Evolutionary conservation across 2,888 invertebrate species (phyloP).

Genomic region (Macaria notata): DNA sequence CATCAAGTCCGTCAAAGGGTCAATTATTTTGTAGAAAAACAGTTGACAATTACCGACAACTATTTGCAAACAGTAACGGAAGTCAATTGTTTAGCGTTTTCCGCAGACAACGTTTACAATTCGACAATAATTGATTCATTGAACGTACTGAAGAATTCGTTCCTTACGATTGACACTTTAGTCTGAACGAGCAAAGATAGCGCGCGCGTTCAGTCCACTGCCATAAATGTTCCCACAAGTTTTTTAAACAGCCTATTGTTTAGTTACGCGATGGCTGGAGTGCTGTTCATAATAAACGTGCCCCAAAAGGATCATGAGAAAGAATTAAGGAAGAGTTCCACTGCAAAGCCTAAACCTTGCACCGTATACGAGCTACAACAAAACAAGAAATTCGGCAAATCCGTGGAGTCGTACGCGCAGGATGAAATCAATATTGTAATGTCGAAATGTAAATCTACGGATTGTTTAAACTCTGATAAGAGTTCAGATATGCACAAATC

Average conservation of each 20-base stretch:
- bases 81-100: constrained; percentile 50
- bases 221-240: constrained; percentile 7
- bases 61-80: constrained; percentile 40
- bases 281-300: constrained; percentile 81
- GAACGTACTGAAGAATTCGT: constrained; percentile 26
- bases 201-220: constrained; percentile 19
- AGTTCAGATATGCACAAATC: constrained; percentile 41
- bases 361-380: constrained; percentile 26
- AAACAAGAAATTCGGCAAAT: constrained; percentile 12
- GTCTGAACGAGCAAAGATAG: constrained; percentile 18
- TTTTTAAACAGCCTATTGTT: constrained; percentile 11
- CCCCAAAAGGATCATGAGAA: constrained; percentile 79
- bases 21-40: constrained; percentile 19
- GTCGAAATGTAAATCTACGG: constrained; percentile 49
- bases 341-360: constrained; percentile 32
- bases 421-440: constrained; percentile 36
- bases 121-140: constrained; percentile 37
- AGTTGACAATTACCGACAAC: constrained; percentile 21
- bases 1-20: not conserved
- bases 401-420: constrained; percentile 20
- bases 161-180: constrained; percentile 29
- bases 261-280: constrained; percentile 70
- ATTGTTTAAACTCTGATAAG: constrained; percentile 39
- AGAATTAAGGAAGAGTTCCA: constrained; percentile 43
- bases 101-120: constrained; percentile 38